phyloP scores from a whole-genome alignment of 1,140 invertebrate genomes.

The Drosophila saltans region DNA sequence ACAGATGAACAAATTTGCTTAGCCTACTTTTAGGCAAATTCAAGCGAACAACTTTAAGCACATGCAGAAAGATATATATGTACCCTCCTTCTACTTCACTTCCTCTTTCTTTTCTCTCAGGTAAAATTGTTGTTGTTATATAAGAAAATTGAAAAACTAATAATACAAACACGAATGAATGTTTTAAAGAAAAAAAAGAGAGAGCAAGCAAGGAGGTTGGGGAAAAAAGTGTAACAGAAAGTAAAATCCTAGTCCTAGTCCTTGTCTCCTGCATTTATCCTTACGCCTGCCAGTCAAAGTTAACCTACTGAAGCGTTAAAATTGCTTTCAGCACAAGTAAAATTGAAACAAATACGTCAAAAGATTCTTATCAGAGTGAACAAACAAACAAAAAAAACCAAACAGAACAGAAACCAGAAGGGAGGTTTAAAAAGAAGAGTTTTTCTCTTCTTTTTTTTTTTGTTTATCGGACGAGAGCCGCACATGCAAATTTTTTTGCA shows the following conservation, averaged over 20 bases:
- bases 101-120: slow-evolving; percentile 28
- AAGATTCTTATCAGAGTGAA: slow-evolving; percentile 66
- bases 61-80: no score
- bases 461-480: slow-evolving; percentile 31
- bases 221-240: background rate
- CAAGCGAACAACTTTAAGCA: slow-evolving; percentile 21
- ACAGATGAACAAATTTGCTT: slow-evolving; percentile 47
- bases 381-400: slow-evolving; percentile 30
- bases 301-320: slow-evolving; percentile 81
- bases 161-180: slow-evolving; percentile 30
- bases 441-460: slow-evolving; percentile 17
- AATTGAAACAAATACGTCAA: slow-evolving; percentile 76
- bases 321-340: slow-evolving; percentile 67
- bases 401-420: slow-evolving; percentile 3
- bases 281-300: slow-evolving; percentile 72
- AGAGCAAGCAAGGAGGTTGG: background rate
- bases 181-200: slow-evolving; percentile 22
- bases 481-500: slow-evolving; percentile 67
- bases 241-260: background rate
- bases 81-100: no score
- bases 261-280: slow-evolving; percentile 32
- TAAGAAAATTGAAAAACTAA: slow-evolving; percentile 54
- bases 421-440: background rate
- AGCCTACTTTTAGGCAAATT: slow-evolving; percentile 48
- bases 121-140: slow-evolving; percentile 33